Conservation (phyloP, 2,797 vertebrate species). For the Hyperoplus immaculatus region DNA sequence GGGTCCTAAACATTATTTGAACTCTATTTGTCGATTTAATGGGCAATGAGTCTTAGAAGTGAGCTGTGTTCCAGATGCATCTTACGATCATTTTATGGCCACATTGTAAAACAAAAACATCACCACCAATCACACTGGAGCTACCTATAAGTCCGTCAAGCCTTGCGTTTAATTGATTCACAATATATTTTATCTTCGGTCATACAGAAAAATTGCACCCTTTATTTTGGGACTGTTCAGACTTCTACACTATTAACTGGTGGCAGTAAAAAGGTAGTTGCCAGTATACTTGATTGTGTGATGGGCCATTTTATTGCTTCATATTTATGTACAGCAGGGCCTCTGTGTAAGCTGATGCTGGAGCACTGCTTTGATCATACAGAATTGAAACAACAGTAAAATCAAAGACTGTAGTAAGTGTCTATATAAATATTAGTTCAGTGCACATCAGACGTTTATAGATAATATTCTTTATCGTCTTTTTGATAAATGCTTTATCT, state of each 20-base stretch:
- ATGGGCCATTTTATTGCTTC: slow-evolving; percentile 19
- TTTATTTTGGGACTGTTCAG: slow-evolving; percentile 9
- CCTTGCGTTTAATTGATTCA: slow-evolving; percentile 26
- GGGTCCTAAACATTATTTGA: background rate
- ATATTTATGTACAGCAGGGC: slow-evolving; percentile 27
- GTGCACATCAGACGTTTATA: background rate
- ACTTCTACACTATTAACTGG: slow-evolving; percentile 1
- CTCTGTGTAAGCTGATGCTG: slow-evolving; percentile 13
- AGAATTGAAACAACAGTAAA: slow-evolving; percentile 35
- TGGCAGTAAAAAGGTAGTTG: slow-evolving; percentile 18
- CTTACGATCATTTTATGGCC: slow-evolving; percentile 13
- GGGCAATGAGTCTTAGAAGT: background rate
- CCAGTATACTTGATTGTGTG: slow-evolving; percentile 9
- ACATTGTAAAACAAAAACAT: background rate
- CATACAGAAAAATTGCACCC: background rate
- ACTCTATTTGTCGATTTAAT: slow-evolving; percentile 7
- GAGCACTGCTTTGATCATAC: slow-evolving; percentile 6
- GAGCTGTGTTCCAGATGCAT: slow-evolving; percentile 1
- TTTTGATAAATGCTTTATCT: slow-evolving; percentile 5
- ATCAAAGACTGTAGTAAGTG: slow-evolving; percentile 24
- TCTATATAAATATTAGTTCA: slow-evolving; percentile 20
- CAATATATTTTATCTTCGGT: background rate
- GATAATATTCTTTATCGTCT: background rate
- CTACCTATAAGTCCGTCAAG: slow-evolving; percentile 11
- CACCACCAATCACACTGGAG: background rate